Evolutionary conservation across 1,140 invertebrate species (phyloP).

Genomic region (Zaprionus nigranus): DNA sequence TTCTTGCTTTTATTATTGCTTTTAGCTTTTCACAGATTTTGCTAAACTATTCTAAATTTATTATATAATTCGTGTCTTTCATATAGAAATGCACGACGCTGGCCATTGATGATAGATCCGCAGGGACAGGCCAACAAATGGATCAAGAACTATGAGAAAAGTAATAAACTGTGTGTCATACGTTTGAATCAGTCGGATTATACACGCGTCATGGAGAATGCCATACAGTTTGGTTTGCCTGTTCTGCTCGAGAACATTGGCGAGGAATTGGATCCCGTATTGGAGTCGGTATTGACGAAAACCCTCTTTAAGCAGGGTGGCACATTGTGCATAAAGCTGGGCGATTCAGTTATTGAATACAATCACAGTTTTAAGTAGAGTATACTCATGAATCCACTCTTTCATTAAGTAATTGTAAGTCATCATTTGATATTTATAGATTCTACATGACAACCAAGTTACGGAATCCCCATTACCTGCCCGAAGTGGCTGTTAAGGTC

Average conservation of each 20-base stretch:
- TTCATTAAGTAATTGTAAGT: not conserved
- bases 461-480: constrained; percentile 96
- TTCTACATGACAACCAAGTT: constrained; percentile 98
- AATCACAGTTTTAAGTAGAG: constrained; percentile 92
- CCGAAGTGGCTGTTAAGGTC: constrained; percentile 96
- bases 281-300: constrained; percentile 94
- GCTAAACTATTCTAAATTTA: not conserved
- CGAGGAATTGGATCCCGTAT: constrained; percentile 95
- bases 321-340: constrained; percentile 91
- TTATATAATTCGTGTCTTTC: constrained; percentile 20
- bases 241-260: constrained; percentile 93
- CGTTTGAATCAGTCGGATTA: constrained; percentile 93
- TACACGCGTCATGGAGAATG: constrained; percentile 94
- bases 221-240: constrained; percentile 96
- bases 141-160: constrained; percentile 97
- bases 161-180: constrained; percentile 93
- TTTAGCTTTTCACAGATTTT: not conserved
- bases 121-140: constrained; percentile 97
- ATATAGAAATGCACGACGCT: constrained; percentile 91
- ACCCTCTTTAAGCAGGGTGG: constrained; percentile 96
- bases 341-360: constrained; percentile 93
- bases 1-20: constrained; percentile 6
- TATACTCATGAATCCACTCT: constrained; percentile 4
- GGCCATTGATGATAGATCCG: constrained; percentile 97
- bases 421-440: constrained; percentile 85